Conservation (phyloP, 2,888 invertebrate species). For the Asteroscopus sphinx region DNA sequence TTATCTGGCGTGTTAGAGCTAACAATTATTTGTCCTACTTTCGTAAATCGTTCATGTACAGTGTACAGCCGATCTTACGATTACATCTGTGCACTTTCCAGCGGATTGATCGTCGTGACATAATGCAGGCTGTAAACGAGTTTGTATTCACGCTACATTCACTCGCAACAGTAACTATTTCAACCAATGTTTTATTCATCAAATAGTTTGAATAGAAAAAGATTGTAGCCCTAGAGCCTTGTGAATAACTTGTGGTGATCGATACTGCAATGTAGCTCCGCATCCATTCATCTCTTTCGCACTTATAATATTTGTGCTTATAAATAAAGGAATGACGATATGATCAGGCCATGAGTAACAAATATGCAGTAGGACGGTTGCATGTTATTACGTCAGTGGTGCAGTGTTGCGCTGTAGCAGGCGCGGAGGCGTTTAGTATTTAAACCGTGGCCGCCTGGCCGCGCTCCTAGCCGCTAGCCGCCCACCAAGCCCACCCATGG, state of each 20-base stretch:
- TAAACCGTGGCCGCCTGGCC: slow-evolving; percentile 36
- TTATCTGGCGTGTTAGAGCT: slow-evolving; percentile 81
- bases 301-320: slow-evolving; percentile 48
- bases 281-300: slow-evolving; percentile 56
- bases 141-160: slow-evolving; percentile 62
- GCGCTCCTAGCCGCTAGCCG: slow-evolving; percentile 45
- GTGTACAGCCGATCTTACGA: slow-evolving; percentile 64
- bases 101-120: slow-evolving; percentile 71
- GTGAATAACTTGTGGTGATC: slow-evolving; percentile 38
- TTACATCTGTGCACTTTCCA: slow-evolving; percentile 75
- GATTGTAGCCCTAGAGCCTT: slow-evolving; percentile 30
- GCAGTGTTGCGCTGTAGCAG: slow-evolving; percentile 61
- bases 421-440: slow-evolving; percentile 60
- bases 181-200: slow-evolving; percentile 55
- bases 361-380: slow-evolving; percentile 68
- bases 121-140: slow-evolving; percentile 60
- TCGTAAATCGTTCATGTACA: slow-evolving; percentile 66
- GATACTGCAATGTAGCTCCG: slow-evolving; percentile 20
- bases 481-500: slow-evolving; percentile 62
- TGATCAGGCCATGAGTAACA: slow-evolving; percentile 47
- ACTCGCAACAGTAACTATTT: slow-evolving; percentile 55
- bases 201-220: slow-evolving; percentile 45
- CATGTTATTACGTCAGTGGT: slow-evolving; percentile 72
- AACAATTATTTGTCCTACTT: slow-evolving; percentile 83
- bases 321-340: slow-evolving; percentile 58